Evolutionary conservation across 2,797 vertebrate genomes (phyloP), one percentile per base, ranked within the genome.

Genomic region (Champsocephalus esox): DNA sequence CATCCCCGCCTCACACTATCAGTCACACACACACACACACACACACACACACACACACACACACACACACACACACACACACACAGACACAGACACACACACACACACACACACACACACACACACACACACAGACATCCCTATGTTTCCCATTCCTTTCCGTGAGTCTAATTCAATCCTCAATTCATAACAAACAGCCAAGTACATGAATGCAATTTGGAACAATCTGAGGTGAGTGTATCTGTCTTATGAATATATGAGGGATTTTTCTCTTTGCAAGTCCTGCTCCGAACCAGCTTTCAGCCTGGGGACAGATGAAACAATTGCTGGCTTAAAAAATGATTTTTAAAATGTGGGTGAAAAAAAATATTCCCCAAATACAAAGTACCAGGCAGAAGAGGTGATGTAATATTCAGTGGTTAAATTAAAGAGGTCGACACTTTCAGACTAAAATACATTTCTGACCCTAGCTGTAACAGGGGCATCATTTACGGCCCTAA

Each of bases 121-220:
- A 50, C 64, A 60, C 24, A 66, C 6, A 58, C 75, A 84, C 45
- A 57, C 12, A 68, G 44, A 38, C 77, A 68, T 55, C 74, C 60
- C 75, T 75, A 56, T 80, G 75, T 79, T 87, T 19, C 60, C 73
- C 71, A 89, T 82, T 82, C 64, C 51, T 61, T 80, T 88, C 51
- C 78, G 85, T 79, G 76, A 85, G 80, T 88, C 86, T 91, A 91
- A 93, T 93, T 92, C 92, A 88, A 94, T 93, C 90, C 88, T 68
- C 81, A 87, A 80, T 83, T 87, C 90, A 82, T 86, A 86, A 86
- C 82, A 80, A 66, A 14, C 64, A 67, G 66, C 78, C 55, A 83
- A 81, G 85, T 87, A 91, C 88, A 89, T 78, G 79, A 86, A 92
- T 84, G 75, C 82, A 93, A 93, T 93, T 93, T 93, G 82, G 86